Conservation (phyloP, 2,113 vertebrate genomes). For the Macroglossus sobrinus region DNA sequence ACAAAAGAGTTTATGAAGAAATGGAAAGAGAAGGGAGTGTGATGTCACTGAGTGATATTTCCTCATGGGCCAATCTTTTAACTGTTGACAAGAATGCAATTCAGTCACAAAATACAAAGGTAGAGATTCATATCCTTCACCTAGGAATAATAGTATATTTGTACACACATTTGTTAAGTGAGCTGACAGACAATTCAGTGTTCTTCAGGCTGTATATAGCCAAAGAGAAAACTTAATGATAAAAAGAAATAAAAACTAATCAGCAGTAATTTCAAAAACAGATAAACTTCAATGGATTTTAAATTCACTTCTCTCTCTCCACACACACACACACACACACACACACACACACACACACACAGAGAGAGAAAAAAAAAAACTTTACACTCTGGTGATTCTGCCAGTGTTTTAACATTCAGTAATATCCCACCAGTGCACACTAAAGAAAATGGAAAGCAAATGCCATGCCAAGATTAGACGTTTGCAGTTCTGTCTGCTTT, state of each 20-base stretch:
- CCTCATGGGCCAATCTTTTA: neutral
- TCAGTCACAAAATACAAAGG: neutral
- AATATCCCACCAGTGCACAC: slow-evolving; percentile 74
- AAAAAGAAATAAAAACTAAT: slow-evolving; percentile 62
- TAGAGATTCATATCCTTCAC: neutral
- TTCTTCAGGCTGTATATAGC: neutral
- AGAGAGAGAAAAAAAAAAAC: too few species aligned
- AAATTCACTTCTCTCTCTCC: neutral
- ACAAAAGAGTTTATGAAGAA: neutral
- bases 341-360: too few species aligned
- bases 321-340: too few species aligned
- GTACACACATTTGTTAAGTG: neutral
- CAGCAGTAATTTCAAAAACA: slow-evolving; percentile 47
- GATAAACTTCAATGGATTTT: slow-evolving; percentile 40
- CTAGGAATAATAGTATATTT: neutral
- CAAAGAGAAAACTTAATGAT: slow-evolving; percentile 41
- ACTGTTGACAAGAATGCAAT: neutral
- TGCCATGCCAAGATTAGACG: slow-evolving; percentile 77
- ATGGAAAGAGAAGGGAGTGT: accelerated
- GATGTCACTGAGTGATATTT: neutral
- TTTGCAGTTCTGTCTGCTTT: slow-evolving; percentile 75
- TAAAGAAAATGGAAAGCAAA: slow-evolving; percentile 79
- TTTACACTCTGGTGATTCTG: slow-evolving; percentile 63
- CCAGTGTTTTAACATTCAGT: slow-evolving; percentile 77
- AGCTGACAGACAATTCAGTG: neutral